phyloP scores from a whole-genome alignment of 1,140 invertebrate genomes.

The Cepaea nemoralis region DNA sequence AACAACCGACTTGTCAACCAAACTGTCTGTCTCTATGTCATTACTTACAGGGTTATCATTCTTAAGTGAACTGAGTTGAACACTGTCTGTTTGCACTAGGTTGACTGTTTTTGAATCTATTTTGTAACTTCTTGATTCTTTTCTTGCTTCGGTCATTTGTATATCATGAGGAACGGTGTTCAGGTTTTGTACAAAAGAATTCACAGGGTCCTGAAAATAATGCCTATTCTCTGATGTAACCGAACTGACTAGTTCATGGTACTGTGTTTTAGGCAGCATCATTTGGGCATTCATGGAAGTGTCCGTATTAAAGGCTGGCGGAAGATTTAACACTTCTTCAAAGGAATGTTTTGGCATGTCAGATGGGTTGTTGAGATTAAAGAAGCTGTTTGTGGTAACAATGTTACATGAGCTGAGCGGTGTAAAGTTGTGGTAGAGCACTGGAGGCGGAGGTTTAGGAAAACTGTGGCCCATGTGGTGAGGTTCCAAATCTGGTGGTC shows the following conservation, averaged over 20 bases:
- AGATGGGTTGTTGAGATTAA: neutral
- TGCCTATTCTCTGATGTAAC: neutral
- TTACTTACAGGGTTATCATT: neutral
- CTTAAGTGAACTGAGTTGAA: neutral
- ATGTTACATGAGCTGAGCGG: neutral
- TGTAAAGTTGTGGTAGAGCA: slow-evolving; percentile 7
- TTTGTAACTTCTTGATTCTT: neutral
- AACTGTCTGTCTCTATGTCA: neutral
- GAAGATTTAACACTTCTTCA: slow-evolving; percentile 16
- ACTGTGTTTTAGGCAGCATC: slow-evolving; percentile 14
- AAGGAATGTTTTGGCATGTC: neutral
- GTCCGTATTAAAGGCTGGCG: neutral
- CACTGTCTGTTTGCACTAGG: neutral
- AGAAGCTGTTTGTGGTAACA: neutral
- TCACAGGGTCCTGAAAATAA: slow-evolving; percentile 13
- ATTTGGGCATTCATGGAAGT: slow-evolving; percentile 16
- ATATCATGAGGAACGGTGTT: neutral
- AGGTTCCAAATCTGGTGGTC: neutral
- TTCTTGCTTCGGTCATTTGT: neutral
- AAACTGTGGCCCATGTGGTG: neutral
- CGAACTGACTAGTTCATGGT: neutral
- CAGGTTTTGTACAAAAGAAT: slow-evolving; percentile 16
- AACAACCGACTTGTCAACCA: neutral
- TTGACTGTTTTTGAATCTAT: neutral
- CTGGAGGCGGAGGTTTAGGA: neutral